These are phyloP conservation scores for Oryzias dopingdopingensis DNA, from an alignment of 2,797 vertebrate genomes.

Conservation along the genomic window DNA sequence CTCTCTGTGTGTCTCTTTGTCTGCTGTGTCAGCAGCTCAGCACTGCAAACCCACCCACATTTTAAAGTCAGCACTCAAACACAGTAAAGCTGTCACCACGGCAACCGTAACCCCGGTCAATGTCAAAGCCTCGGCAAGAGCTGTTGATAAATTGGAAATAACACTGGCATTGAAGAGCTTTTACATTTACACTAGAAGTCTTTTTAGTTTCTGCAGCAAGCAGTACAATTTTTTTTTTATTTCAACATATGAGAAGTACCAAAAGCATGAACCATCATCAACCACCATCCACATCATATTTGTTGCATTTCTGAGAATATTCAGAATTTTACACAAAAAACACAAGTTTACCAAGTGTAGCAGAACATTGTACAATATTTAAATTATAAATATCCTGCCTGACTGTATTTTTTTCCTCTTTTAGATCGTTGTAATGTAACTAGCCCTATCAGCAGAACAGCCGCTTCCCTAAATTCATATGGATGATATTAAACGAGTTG, in stretches of 20 bases:
- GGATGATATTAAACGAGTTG: too few species aligned
- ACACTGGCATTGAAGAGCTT: constrained; percentile 11
- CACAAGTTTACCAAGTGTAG: too few species aligned
- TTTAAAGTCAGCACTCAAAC: constrained; percentile 13
- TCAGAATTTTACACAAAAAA: too few species aligned
- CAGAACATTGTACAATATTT: too few species aligned
- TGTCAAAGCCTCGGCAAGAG: constrained; percentile 14
- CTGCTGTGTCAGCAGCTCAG: constrained; percentile 58
- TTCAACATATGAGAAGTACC: background rate
- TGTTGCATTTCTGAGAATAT: too few species aligned
- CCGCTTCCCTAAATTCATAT: too few species aligned
- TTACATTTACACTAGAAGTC: background rate
- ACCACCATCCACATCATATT: too few species aligned
- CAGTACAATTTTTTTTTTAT: background rate
- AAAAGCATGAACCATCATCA: too few species aligned
- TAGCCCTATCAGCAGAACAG: too few species aligned
- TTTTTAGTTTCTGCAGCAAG: background rate
- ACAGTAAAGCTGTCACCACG: constrained; percentile 23
- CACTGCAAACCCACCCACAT: constrained; percentile 38
- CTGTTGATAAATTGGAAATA: constrained; percentile 1
- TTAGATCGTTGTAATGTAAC: too few species aligned
- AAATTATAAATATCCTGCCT: too few species aligned
- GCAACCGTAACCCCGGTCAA: constrained; percentile 33
- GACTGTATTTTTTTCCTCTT: too few species aligned
- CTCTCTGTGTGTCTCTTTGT: constrained; percentile 3